Conservation (phyloP, 2,113 vertebrate genomes). For the Silurus meridionalis region DNA sequence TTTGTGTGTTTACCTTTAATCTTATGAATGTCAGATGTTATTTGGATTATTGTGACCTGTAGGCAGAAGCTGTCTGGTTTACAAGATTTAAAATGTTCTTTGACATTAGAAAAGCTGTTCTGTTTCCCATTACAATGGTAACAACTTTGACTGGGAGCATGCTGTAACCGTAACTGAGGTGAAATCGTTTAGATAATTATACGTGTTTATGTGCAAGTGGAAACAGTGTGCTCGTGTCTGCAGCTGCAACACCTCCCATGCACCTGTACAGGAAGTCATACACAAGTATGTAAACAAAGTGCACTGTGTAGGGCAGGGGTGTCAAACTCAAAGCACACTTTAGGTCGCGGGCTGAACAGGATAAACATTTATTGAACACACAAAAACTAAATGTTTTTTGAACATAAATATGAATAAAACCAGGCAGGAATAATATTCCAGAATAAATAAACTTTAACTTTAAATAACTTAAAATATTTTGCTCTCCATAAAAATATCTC, state of each 20-base stretch:
- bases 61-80: background rate
- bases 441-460: no score
- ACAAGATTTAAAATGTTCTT: background rate
- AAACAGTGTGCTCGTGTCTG: slow-evolving; percentile 53
- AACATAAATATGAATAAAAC: no score
- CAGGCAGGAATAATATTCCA: no score
- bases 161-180: background rate
- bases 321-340: background rate
- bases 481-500: no score
- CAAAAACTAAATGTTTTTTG: no score
- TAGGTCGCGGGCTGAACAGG: no score
- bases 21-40: background rate
- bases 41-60: background rate
- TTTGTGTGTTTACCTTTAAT: background rate
- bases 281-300: slow-evolving; percentile 4
- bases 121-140: background rate
- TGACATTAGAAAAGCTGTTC: background rate
- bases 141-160: background rate
- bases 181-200: background rate
- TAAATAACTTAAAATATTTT: no score
- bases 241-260: background rate
- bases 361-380: no score
- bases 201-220: slow-evolving; percentile 24
- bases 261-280: background rate
- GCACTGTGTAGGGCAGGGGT: slow-evolving; percentile 41